Base-by-base conservation (phyloP, 2,113 vertebrate species). In the Elephantulus edwardii region DNA sequence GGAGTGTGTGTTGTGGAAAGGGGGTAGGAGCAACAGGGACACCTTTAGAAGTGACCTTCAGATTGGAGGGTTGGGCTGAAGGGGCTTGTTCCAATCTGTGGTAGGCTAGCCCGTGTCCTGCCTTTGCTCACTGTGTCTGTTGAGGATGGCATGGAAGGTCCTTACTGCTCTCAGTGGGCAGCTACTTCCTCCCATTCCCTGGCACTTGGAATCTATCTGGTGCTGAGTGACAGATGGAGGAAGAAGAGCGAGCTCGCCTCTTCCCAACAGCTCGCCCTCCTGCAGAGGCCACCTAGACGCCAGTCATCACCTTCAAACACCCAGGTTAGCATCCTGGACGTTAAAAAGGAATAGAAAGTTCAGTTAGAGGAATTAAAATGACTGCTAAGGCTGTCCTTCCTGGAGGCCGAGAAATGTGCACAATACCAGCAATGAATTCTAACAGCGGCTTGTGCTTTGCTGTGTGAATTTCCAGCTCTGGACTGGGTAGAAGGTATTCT, bases 11-110 rank as follows among this genome's bases (percentile, higher is more conserved):
- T 62, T 33, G 64, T 22, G 0, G 56, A 3, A 35, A 8, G 40
- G 3, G 1, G 3, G 2, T 2, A 50, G 13, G n/a, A 44, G 38
- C 19, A 3, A 24, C 4, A 11, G 14, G 14, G n/a, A 42, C 22
- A 26, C 40, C n/a, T 93, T 66, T 12, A 54, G 85, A 40, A 72
- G 71, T 40, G n/a, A 20, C 35, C 28, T 1, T 12, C 42, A 40
- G 56, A 5, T 16, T 48, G 19, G 64, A 79, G 42, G 58, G 3
- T 38, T 50, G 42, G 12, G 38, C 20, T 35, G 42, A 68, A 54
- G 44, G 60, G 14, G 76, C 35, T 60, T 13, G 16, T 54, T 78
- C 20, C 56, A 19, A 75, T 50, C 14, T 76, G 52, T 60, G 26
- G 2, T 22, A 22, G n/a, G 26, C 1, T 9, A 28, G 33, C 26